These are phyloP conservation scores for Drosophila gaucha DNA, from an alignment of 2,888 invertebrate species.

Conservation along the genomic window DNA sequence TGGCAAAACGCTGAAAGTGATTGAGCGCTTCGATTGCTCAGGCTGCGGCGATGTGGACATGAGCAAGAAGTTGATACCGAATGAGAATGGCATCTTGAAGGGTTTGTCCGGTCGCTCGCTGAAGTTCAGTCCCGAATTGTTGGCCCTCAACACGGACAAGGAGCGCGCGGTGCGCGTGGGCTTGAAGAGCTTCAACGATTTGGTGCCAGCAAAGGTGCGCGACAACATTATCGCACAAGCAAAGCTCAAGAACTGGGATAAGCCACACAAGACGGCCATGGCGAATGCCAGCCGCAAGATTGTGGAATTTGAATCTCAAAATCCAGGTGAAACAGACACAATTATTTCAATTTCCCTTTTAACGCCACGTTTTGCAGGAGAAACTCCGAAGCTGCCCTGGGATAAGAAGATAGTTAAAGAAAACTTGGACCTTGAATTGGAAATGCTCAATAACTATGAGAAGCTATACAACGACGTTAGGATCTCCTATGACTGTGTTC, in stretches of 20 bases:
- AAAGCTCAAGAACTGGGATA: conserved; percentile 94
- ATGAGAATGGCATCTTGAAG: conserved; percentile 90
- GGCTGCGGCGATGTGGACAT: conserved; percentile 99
- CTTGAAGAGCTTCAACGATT: conserved; percentile 92
- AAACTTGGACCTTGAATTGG: conserved; percentile 94
- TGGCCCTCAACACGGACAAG: conserved; percentile 88
- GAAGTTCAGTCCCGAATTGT: conserved; percentile 85
- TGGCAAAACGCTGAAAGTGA: conserved; percentile 93
- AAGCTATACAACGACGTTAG: conserved; percentile 95
- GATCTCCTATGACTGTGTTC: conserved; percentile 96
- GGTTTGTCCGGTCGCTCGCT: conserved; percentile 95
- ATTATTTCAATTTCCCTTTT: too few species aligned
- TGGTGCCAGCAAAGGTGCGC: conserved; percentile 93
- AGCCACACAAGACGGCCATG: conserved; percentile 90
- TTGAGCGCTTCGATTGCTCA: conserved; percentile 97
- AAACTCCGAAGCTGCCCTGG: conserved; percentile 86
- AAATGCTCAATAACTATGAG: conserved; percentile 92
- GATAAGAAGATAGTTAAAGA: conserved; percentile 94
- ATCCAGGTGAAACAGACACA: conserved; percentile 85
- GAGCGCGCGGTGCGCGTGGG: conserved; percentile 95
- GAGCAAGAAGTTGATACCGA: conserved; percentile 89
- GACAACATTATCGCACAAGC: conserved; percentile 92
- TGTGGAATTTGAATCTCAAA: conserved; percentile 89
- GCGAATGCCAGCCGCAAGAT: conserved; percentile 92
- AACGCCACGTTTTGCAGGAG: conserved; percentile 56